Base-by-base conservation (phyloP, 2,888 invertebrate genomes). In the Sialis fuliginosa region DNA sequence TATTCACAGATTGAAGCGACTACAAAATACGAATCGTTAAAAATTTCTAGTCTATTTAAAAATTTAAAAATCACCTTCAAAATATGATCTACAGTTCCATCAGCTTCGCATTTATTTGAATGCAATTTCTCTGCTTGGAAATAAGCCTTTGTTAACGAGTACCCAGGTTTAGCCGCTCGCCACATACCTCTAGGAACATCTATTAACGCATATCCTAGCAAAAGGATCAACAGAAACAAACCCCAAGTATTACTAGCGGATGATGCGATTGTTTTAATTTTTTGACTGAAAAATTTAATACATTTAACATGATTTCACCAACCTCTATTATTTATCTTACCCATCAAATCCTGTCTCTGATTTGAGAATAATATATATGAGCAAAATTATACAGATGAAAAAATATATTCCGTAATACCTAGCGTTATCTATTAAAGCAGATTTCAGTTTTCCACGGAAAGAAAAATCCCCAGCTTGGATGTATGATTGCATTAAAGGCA, bases 171-270 rank as follows among this genome's bases (percentile, higher is more conserved):
- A 4, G 91, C 84, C 55, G 82, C 81, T 59, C 90, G 83, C 93
- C 96, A 98, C 39, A 95, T 67, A 53, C 81, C 83, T 48, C 96
- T 75, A 1, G 88, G 90, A 4, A 98, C 88, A 68, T 97, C 96
- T 0, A 99, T 96, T 48, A 98, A 71, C 0, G 97, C 95, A 66
- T 97, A 96, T 32, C 88, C 90, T 13, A 98, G 74, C 51, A 99
- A 70, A 22, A 98, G 68, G 42, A 98, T 90, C 44, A 99, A 69
- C 33, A 98, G 69, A 62, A 97, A 93, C 46, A 99, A 69, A 48
- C 98, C 98, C 98, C 98, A 99, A 0, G 98, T 98, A 62, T 99
- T 99, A 59, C 95, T 95, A 4, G 98, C 97, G n/a, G 96, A 92
- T 4, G 97, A 92, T 30, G 96, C 91, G 54, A 99, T 93, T 0